phyloP scores from a whole-genome alignment of 2,888 invertebrate species.

The Cataglyphis livida region DNA sequence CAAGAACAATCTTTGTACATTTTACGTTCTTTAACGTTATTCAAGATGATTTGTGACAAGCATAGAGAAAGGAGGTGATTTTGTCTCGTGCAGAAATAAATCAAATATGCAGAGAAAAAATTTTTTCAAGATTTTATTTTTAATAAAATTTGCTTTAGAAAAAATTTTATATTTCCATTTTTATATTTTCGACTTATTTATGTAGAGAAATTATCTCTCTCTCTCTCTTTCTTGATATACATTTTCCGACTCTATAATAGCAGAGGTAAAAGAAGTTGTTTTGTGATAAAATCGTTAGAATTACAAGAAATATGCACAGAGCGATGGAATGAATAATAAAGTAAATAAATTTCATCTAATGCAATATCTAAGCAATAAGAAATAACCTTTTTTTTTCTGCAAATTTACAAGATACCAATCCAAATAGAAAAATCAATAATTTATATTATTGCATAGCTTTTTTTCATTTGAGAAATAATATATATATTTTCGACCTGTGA shows the following conservation, averaged over 20 bases:
- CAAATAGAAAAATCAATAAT: constrained; percentile 3
- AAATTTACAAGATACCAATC: neutral
- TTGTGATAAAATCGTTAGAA: neutral
- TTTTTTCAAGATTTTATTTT: neutral
- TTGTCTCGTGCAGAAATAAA: neutral
- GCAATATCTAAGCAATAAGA: neutral
- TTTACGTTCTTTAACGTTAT: neutral
- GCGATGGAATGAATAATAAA: neutral
- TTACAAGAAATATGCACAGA: neutral
- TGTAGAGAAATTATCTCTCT: neutral
- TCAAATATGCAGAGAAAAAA: neutral
- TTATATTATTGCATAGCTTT: neutral
- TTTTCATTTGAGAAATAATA: neutral
- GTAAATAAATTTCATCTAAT: neutral
- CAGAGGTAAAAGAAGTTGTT: neutral
- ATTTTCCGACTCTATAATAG: neutral
- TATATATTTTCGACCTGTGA: constrained; percentile 87
- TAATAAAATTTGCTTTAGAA: neutral
- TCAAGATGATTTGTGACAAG: neutral
- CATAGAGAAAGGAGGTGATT: neutral
- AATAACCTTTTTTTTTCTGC: neutral
- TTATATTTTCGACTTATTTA: neutral
- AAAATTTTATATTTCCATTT: neutral
- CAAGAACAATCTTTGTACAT: neutral
- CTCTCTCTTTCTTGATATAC: neutral